Evolutionary conservation across 1,140 invertebrate species (phyloP), one percentile per base, ranked within the genome.

Genomic region (Temnothorax longispinosus): DNA sequence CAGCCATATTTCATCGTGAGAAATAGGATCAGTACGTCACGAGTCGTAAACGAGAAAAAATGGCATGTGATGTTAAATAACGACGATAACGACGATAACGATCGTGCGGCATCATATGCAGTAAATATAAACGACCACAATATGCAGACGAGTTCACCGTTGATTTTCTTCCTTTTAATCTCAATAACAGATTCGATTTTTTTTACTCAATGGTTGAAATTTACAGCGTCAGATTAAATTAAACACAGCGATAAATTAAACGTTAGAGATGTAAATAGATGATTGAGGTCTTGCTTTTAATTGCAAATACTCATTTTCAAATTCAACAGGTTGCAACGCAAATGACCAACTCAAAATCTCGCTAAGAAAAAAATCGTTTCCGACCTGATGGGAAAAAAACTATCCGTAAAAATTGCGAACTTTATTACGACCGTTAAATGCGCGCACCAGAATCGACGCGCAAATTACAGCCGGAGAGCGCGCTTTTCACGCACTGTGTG

Each of bases 241-340:
- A 67, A 44, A 6, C 10, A 21, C 2, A 67, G n/a, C 27, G 52
- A 38, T 35, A 56, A 75, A 56, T 56, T n/a, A 21, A 74, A 21
- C n/a, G 50, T 38, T 27, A 3, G 8, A 35, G 27, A 32, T 35
- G 32, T 7, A 58, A 75, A 75, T 15, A 58, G 52, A 58, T 3
- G 35, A 56, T 56, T 27, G 32, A 41, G 27, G 5, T 21, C 21
- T n/a, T 15, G 52, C 27, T 52, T n/a, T 32, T 32, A 18, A 69
- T 69, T 69, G 7, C 65, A 1, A 69, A 69, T 27, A 44, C 18
- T 27, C 38, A 69, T 47, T 58, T 58, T 32, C 54, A 54, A 56
- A 58, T 27, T 76, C 72, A 76, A 76, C 75, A 77, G 58, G 75
- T 77, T 77, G 56, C 75, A 4, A 60, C 56, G 54, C 11, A n/a